Percentiles rank a stretch among this genome's conserved stretches.
phyloP scores from a whole-genome alignment of 2,797 vertebrate genomes.

The Dermochelys coriacea region DNA sequence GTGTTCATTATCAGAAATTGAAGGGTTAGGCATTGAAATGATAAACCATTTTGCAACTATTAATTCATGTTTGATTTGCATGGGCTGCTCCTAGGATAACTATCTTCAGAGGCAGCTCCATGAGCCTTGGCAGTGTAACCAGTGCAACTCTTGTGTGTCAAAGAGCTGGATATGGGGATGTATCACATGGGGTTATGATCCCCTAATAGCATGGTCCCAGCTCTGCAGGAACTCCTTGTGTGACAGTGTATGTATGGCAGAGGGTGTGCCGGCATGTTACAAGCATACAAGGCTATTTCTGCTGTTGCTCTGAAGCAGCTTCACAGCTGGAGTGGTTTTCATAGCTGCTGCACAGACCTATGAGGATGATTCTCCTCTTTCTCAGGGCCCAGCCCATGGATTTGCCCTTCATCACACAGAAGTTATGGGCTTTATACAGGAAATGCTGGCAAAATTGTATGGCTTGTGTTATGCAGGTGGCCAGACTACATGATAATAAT shows the following conservation, averaged over 20 bases:
- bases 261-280: not conserved
- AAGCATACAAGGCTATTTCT: not conserved
- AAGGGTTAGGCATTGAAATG: not conserved
- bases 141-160: not conserved
- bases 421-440: not conserved
- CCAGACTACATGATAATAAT: fast-evolving
- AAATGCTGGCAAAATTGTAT: not conserved
- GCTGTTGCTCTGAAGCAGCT: fast-evolving
- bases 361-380: not conserved
- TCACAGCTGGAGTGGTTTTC: fast-evolving
- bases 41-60: not conserved
- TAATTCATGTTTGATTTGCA: too few relatives aligned
- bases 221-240: not conserved
- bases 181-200: not conserved
- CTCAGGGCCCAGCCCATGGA: not conserved
- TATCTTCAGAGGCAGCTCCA: not conserved
- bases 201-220: not conserved
- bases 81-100: not conserved
- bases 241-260: not conserved
- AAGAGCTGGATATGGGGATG: not conserved
- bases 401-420: not conserved
- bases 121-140: not conserved
- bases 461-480: not conserved
- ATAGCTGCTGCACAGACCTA: not conserved
- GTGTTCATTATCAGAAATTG: not conserved